phyloP scores from a whole-genome alignment of 2,888 invertebrate genomes.

The Halocaridina rubra region DNA sequence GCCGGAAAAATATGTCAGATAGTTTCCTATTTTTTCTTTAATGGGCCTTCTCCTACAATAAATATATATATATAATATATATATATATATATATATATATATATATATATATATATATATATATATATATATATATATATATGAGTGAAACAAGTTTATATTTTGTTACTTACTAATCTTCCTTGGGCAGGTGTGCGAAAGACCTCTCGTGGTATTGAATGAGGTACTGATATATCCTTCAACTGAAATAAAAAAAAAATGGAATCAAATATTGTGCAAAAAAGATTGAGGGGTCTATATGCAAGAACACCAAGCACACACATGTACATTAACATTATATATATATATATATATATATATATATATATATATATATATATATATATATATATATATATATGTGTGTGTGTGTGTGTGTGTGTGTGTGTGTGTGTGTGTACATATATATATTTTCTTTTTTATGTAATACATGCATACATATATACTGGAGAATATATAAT shows the following conservation, averaged over 20 bases:
- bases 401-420: background rate
- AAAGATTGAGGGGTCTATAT: no score
- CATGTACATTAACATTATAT: no score
- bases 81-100: conserved; percentile 26
- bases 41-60: no score
- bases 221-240: no score
- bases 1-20: background rate
- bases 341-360: conserved; percentile 28
- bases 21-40: background rate
- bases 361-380: background rate
- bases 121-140: conserved; percentile 15
- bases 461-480: background rate
- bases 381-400: conserved; percentile 4
- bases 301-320: no score
- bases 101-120: conserved; percentile 31
- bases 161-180: background rate
- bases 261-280: no score
- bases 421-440: background rate
- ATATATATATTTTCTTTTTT: background rate
- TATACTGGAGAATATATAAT: background rate
- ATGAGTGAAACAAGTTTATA: conserved; percentile 7
- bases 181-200: no score
- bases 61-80: background rate
- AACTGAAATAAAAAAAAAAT: no score
- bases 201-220: no score